Evolutionary conservation across 2,888 invertebrate genomes (phyloP), one percentile per base, ranked within the genome.

Genomic region (Coleophora deauratella): DNA sequence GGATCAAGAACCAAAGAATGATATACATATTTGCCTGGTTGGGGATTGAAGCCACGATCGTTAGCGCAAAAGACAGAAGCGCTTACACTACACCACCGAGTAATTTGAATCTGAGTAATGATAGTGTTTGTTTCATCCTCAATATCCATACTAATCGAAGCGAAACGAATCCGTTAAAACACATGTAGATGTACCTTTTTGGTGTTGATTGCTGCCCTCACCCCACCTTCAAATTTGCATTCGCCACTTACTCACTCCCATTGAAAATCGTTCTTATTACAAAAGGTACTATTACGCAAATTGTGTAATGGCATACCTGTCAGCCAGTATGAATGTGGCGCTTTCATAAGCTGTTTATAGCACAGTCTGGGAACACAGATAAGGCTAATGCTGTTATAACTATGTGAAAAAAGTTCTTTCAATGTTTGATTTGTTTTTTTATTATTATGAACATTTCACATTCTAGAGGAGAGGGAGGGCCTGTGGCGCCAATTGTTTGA

Each of bases 251-350:
- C 58, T 59, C 54, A 49, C 57, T 50, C 54, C 55, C 51, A 51
- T 50, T 62, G 57, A 58, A 54, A 61, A 63, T 59, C 54, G 59
- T 48, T 57, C 59, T 65, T 64, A 64, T 66, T 64, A 53, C 52
- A 52, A 64, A 60, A 59, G 59, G 53, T 74, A 57, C 55, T 64
- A 76, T 77, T 76, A 77, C 67, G 69, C 62, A 70, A 73, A 70
- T 75, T 62, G 61, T 62, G 59, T 76, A 74, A 76, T 72, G 59
- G 49, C 48, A 55, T 49, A 59, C 64, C 21, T 70, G 69, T 66
- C 66, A 59, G 61, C 42, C 43, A 13, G 28, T 50, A 47, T 56
- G 49, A 55, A 54, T 54, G 51, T 46, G 41, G 40, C 46, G 47
- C 54, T 54, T 55, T 48, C 44, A 56, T 54, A 51, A 55, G 40